These are phyloP conservation scores for Falco berigora DNA, from an alignment of 2,797 vertebrate species.

Conservation along the genomic window DNA sequence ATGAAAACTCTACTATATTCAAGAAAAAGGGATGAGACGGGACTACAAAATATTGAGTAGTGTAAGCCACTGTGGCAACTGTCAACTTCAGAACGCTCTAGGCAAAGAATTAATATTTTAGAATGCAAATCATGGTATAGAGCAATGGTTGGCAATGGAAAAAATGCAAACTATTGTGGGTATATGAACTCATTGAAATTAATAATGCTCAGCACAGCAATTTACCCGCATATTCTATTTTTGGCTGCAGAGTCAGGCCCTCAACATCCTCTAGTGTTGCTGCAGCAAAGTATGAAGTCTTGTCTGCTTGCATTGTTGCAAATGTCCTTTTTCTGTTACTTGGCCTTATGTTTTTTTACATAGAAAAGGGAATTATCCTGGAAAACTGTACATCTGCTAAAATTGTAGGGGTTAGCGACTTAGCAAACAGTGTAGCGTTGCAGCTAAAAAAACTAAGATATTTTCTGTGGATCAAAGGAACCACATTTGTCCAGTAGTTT, in stretches of 20 bases:
- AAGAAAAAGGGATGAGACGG: neutral
- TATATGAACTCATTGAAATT: neutral
- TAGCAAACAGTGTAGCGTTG: neutral
- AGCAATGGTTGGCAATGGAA: neutral
- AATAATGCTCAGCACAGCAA: neutral
- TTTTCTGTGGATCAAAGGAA: neutral
- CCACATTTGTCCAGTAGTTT: neutral
- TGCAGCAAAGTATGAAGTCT: neutral
- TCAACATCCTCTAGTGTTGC: neutral
- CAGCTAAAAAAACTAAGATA: neutral
- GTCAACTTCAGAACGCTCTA: neutral
- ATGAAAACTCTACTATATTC: neutral
- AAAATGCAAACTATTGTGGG: neutral
- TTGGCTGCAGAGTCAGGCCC: neutral
- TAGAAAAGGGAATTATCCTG: neutral
- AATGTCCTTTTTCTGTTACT: neutral
- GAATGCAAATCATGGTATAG: neutral
- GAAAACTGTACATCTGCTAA: neutral
- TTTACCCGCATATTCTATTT: neutral
- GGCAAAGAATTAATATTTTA: neutral
- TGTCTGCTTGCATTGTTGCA: neutral
- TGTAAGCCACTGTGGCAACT: neutral
- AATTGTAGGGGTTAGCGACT: neutral
- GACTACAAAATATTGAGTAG: neutral
- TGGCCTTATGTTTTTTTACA: neutral